phyloP scores from a whole-genome alignment of 2,113 vertebrate species.

The mouse (Mus musculus) region GRCm39 chr10:33820501-33821000 shows the following conservation, averaged over 20 bases:
- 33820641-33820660: neutral
- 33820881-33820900: conserved; percentile 8
- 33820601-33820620: neutral
- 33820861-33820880: neutral
- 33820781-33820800: neutral
- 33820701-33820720: neutral
- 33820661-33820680: neutral
- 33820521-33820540: neutral
- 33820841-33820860: neutral
- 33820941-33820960: neutral
- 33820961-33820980: neutral
- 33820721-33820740: neutral
- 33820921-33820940: neutral
- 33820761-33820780: neutral
- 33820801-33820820: neutral
- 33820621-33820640: neutral
- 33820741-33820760: neutral
- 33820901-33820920: neutral
- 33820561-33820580: conserved; percentile 29
- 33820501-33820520: neutral
- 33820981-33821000: neutral
- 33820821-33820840: neutral
- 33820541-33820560: conserved; percentile 31
- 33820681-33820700: neutral
- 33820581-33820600: conserved; percentile 18